These are phyloP conservation scores for Galerucella pusilla DNA, from an alignment of 2,888 invertebrate species.

Conservation along the genomic window DNA sequence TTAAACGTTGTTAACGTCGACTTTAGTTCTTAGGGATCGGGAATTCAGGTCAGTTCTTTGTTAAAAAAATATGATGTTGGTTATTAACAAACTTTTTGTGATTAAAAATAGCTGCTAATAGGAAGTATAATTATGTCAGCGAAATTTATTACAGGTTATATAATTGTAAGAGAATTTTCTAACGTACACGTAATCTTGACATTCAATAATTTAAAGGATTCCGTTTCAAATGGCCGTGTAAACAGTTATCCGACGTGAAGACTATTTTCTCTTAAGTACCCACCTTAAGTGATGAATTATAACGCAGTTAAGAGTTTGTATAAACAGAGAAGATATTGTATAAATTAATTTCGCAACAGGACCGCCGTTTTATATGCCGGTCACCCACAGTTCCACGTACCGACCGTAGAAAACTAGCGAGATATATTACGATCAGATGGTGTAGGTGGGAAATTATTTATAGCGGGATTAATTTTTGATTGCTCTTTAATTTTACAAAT, in stretches of 20 bases:
- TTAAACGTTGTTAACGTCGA: slow-evolving; percentile 30
- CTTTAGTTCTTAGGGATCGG: slow-evolving; percentile 8
- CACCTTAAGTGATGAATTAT: slow-evolving; percentile 25
- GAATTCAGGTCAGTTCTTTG: not conserved
- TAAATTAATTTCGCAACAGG: slow-evolving; percentile 35
- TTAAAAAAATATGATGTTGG: not conserved
- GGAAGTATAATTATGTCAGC: no score
- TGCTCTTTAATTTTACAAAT: not conserved
- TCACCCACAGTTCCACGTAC: slow-evolving; percentile 29
- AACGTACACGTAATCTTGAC: not conserved
- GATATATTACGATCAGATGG: slow-evolving; percentile 35
- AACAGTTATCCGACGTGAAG: not conserved
- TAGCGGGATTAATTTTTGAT: slow-evolving; percentile 24
- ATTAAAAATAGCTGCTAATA: not conserved
- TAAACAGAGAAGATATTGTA: slow-evolving; percentile 30
- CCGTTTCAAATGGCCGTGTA: not conserved
- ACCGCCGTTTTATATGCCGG: slow-evolving; percentile 27
- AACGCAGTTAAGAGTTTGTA: slow-evolving; percentile 22
- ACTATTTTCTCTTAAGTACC: slow-evolving; percentile 6
- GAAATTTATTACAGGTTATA: not conserved
- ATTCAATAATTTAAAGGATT: not conserved
- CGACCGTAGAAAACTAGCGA: slow-evolving; percentile 28
- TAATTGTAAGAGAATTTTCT: not conserved
- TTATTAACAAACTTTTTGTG: not conserved
- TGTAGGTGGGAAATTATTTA: slow-evolving; percentile 46